Evolutionary conservation across 2,113 vertebrate species (phyloP).

Genomic region (Orientallactaga bullata): DNA sequence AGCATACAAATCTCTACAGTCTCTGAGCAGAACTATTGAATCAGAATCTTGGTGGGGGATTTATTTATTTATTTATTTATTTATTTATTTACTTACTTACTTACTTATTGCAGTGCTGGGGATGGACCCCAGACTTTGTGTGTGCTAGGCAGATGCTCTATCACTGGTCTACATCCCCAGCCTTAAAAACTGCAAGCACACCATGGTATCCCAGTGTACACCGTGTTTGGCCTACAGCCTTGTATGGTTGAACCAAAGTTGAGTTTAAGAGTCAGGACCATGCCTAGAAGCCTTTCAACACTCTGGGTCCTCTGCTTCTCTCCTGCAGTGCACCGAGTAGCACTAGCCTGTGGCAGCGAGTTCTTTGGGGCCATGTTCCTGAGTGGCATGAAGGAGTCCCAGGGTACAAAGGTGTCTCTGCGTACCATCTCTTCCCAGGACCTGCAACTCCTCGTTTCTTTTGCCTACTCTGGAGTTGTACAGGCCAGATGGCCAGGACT

Average conservation of each 20-base stretch:
- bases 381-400: slow-evolving; percentile 93
- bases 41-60: background rate
- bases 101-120: background rate
- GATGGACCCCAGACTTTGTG: background rate
- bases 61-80: background rate
- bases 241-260: background rate
- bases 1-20: background rate
- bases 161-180: background rate
- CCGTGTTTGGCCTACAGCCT: background rate
- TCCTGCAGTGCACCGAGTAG: slow-evolving; percentile 90
- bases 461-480: slow-evolving; percentile 90
- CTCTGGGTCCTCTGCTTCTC: slow-evolving; percentile 19
- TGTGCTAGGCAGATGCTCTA: background rate
- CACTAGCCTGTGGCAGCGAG: slow-evolving; percentile 93
- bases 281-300: background rate
- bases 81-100: background rate
- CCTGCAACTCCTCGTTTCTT: slow-evolving; percentile 89
- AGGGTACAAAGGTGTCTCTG: slow-evolving; percentile 84
- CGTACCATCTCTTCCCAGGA: slow-evolving; percentile 85
- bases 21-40: background rate
- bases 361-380: slow-evolving; percentile 95
- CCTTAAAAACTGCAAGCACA: background rate
- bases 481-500: slow-evolving; percentile 89
- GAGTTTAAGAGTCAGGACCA: background rate
- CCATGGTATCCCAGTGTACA: background rate